Evolutionary conservation across 2,113 vertebrate species (phyloP).

Genomic region (Chionis minor): DNA sequence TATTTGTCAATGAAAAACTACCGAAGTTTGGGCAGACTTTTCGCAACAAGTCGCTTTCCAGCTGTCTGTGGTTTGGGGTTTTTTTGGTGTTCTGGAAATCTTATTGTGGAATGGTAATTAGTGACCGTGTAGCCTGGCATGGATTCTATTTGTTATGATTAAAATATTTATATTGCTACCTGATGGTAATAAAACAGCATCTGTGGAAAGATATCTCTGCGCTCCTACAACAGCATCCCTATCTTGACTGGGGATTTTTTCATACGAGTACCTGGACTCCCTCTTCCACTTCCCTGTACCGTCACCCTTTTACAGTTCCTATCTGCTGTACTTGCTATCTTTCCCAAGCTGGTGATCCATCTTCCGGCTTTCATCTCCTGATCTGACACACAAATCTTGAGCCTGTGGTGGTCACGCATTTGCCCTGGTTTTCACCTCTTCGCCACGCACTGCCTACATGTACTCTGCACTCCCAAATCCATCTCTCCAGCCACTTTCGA

Average conservation of each 20-base stretch:
- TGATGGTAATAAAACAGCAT: slow-evolving; percentile 5
- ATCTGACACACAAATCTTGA: not conserved
- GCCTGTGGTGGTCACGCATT: not conserved
- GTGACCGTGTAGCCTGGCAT: not conserved
- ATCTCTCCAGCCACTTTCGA: not conserved
- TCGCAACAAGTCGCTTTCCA: not conserved
- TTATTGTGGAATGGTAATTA: not conserved
- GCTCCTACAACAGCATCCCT: not conserved
- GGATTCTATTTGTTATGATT: not conserved
- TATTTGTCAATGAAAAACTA: not conserved
- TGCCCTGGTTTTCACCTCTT: slow-evolving; percentile 19
- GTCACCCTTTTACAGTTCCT: not conserved
- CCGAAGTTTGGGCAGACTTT: not conserved
- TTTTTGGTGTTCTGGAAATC: not conserved
- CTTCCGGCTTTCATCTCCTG: slow-evolving; percentile 15
- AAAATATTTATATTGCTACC: slow-evolving; percentile 3
- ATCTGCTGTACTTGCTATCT: not conserved
- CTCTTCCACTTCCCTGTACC: not conserved
- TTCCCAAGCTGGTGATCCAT: slow-evolving; percentile 5
- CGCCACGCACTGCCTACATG: not conserved
- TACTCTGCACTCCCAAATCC: not conserved
- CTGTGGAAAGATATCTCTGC: not conserved
- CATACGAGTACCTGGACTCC: not conserved
- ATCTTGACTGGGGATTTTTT: not conserved
- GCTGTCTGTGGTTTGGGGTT: not conserved